Evolutionary conservation across 2,113 vertebrate genomes (phyloP).

Genomic region (Uria lomvia): DNA sequence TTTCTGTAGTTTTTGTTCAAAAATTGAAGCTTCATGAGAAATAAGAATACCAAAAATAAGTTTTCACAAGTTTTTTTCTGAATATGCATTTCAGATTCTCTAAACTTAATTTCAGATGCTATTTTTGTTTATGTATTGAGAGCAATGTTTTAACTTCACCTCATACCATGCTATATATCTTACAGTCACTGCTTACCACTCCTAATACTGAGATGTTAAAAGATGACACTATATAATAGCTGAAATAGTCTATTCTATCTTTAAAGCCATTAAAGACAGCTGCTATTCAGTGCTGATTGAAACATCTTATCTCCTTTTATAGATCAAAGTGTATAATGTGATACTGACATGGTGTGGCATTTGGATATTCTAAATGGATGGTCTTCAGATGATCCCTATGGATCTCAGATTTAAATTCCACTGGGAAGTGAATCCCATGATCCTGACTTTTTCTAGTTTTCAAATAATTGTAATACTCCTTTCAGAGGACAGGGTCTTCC

Average conservation of each 20-base stretch:
- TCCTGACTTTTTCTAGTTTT: background rate
- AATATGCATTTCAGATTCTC: background rate
- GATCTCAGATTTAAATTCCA: background rate
- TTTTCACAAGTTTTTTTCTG: background rate
- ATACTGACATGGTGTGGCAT: background rate
- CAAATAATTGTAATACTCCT: background rate
- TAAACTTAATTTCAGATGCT: background rate
- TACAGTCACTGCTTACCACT: background rate
- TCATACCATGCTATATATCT: background rate
- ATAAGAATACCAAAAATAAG: background rate
- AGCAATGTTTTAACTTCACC: background rate
- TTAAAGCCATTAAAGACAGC: slow-evolving; percentile 41
- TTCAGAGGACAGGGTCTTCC: background rate
- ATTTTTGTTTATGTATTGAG: background rate
- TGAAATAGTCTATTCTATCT: slow-evolving; percentile 30
- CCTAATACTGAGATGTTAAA: background rate
- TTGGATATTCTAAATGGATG: background rate
- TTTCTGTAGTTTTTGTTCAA: background rate
- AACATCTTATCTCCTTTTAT: background rate
- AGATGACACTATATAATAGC: background rate
- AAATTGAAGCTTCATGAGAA: background rate
- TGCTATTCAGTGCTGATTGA: slow-evolving; percentile 35
- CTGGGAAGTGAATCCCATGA: background rate
- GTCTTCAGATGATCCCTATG: background rate
- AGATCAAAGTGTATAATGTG: background rate